Conservation (phyloP, 2,113 vertebrate species). For the Ageneiosus marmoratus region DNA sequence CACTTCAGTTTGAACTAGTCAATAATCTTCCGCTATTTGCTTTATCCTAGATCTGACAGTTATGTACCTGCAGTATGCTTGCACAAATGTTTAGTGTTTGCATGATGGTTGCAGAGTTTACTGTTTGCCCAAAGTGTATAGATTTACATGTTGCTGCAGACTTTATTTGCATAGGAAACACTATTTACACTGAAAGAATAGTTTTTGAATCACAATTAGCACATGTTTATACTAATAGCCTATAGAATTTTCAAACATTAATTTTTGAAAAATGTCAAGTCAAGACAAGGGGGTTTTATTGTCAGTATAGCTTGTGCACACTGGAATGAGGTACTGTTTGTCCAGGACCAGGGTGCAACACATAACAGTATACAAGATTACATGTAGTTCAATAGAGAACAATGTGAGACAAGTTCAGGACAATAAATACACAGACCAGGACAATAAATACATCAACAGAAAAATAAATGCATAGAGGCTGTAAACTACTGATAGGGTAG, state of each 20-base stretch:
- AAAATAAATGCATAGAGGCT: too few relatives aligned
- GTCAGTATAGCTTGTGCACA: not conserved
- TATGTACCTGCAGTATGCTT: not conserved
- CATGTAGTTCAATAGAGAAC: not conserved
- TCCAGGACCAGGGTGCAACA: not conserved
- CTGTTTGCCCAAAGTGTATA: not conserved
- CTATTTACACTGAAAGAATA: not conserved
- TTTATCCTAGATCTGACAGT: not conserved
- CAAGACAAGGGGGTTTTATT: not conserved
- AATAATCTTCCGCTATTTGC: not conserved
- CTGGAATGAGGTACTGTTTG: not conserved
- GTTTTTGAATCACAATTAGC: not conserved
- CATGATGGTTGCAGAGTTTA: too few relatives aligned
- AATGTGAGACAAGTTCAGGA: not conserved
- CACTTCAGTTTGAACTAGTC: not conserved
- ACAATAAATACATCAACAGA: not conserved
- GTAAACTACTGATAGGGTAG: not conserved
- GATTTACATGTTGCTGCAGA: not conserved
- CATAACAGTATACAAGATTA: not conserved
- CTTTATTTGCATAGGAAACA: not conserved
- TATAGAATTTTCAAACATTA: not conserved
- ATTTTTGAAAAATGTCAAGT: not conserved
- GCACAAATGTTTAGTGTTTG: conserved; percentile 3
- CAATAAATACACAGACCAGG: not conserved
- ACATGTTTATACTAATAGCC: not conserved